Evolutionary conservation across 1,140 invertebrate species (phyloP).

Genomic region (Vanessa atalanta): DNA sequence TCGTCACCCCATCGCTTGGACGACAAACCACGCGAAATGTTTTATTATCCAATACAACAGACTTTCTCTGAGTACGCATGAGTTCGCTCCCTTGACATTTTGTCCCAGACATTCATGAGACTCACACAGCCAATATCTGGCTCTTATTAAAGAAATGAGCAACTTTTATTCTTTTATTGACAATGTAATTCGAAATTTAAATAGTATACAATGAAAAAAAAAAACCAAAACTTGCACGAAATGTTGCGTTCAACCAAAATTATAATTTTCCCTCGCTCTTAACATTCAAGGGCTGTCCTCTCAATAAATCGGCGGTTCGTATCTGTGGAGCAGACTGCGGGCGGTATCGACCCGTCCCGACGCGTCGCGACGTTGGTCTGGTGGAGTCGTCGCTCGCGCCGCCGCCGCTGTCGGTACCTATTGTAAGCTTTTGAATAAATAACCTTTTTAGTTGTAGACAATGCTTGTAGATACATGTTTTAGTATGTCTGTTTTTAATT

Average conservation of each 20-base stretch:
- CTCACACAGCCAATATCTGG: no score
- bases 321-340: conserved; percentile 42
- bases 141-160: no score
- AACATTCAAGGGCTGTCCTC: conserved; percentile 45
- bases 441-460: not conserved
- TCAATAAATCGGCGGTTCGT: conserved; percentile 55
- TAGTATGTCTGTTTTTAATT: not conserved
- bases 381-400: conserved; percentile 29
- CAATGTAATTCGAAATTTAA: not conserved
- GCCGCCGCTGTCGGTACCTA: not conserved
- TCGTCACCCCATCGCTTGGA: no score
- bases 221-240: not conserved
- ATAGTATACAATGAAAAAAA: not conserved
- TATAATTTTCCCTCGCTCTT: conserved; percentile 24
- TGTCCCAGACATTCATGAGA: no score
- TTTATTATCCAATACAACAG: no score
- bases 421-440: conserved; percentile 8
- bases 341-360: conserved; percentile 44
- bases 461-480: not conserved
- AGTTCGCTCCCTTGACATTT: no score
- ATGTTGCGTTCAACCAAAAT: conserved; percentile 2
- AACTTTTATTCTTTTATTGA: no score
- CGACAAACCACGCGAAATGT: no score
- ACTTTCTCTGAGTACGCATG: no score
- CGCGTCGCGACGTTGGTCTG: conserved; percentile 4